Evolutionary conservation across 1,140 invertebrate species (phyloP).

Genomic region (Atta cephalotes): DNA sequence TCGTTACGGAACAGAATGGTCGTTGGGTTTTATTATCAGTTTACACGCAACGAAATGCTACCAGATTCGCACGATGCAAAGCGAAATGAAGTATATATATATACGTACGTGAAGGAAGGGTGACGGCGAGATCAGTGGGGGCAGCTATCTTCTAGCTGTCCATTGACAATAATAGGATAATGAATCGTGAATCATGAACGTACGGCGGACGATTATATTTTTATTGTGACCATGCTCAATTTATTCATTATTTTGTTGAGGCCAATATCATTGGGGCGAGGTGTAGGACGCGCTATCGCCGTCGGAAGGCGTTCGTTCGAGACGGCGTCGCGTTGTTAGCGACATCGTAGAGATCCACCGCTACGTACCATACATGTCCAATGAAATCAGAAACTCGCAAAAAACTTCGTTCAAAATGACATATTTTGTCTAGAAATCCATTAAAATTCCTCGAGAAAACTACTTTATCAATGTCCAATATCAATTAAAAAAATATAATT

Average conservation of each 20-base stretch:
- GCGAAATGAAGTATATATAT: slow-evolving; percentile 62
- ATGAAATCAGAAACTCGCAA: neutral
- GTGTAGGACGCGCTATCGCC: slow-evolving; percentile 72
- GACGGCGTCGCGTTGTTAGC: slow-evolving; percentile 13
- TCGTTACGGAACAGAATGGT: slow-evolving; percentile 34
- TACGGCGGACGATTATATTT: slow-evolving; percentile 81
- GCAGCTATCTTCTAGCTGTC: slow-evolving; percentile 76
- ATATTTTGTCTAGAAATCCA: neutral
- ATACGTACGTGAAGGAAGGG: slow-evolving; percentile 67
- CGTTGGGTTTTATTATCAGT: slow-evolving; percentile 39
- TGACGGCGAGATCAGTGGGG: slow-evolving; percentile 49
- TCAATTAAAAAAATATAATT: neutral
- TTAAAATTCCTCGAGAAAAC: neutral
- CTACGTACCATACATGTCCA: too few species aligned
- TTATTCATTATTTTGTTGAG: slow-evolving; percentile 83
- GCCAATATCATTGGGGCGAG: slow-evolving; percentile 81
- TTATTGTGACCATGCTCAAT: slow-evolving; percentile 81
- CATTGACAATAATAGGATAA: slow-evolving; percentile 82
- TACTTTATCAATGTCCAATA: neutral
- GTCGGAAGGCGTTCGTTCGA: slow-evolving; percentile 71
- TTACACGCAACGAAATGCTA: slow-evolving; percentile 64
- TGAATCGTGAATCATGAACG: slow-evolving; percentile 81
- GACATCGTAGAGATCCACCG: neutral
- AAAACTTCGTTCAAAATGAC: neutral
- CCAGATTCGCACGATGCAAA: slow-evolving; percentile 67